Evolutionary conservation across 2,797 vertebrate species (phyloP).

Genomic region (Platalea minor): DNA sequence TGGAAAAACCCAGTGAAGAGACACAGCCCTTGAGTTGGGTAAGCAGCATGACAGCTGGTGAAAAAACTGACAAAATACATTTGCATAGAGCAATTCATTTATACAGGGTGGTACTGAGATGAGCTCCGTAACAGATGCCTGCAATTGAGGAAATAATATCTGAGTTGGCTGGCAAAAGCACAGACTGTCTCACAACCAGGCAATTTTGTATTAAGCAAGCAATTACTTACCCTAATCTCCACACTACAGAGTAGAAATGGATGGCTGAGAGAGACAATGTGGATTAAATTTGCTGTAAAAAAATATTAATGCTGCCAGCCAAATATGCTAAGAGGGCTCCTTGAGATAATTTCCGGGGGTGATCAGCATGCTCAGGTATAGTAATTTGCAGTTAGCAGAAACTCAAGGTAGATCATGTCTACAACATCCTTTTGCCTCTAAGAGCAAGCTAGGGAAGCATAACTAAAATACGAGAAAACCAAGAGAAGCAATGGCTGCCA

Average conservation of each 20-base stretch:
- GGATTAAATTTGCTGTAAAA: background rate
- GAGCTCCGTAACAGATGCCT: background rate
- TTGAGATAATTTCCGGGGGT: background rate
- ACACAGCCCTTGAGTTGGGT: background rate
- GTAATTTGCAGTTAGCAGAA: background rate
- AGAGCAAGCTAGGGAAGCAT: background rate
- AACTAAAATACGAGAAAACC: background rate
- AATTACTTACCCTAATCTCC: background rate
- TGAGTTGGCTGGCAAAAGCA: background rate
- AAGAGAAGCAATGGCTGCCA: background rate
- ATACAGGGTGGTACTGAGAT: background rate
- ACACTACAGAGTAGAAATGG: background rate
- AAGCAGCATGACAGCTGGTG: background rate
- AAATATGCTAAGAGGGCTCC: background rate
- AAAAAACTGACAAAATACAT: slow-evolving; percentile 17
- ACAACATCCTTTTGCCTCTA: background rate
- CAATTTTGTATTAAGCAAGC: background rate
- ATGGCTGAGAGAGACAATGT: background rate
- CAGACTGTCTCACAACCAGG: background rate
- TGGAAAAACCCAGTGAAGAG: background rate
- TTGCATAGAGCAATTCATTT: slow-evolving; percentile 8
- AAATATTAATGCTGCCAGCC: background rate
- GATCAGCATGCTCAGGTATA: background rate
- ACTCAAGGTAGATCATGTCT: background rate
- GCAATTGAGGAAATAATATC: background rate